phyloP scores from a whole-genome alignment of 2,888 invertebrate genomes.

The Drosophila pegasa region DNA sequence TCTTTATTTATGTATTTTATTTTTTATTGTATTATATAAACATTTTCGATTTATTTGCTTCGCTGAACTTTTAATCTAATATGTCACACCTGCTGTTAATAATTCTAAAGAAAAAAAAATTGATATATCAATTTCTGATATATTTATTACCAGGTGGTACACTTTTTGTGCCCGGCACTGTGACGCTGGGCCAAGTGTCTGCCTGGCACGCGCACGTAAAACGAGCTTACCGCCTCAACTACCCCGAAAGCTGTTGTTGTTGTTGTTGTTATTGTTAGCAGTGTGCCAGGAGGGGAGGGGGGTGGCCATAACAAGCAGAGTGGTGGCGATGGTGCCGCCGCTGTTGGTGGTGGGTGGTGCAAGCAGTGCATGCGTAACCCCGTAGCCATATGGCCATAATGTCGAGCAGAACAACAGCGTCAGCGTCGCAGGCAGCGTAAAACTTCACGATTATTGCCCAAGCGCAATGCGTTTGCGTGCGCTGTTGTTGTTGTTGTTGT shows the following conservation, averaged over 20 bases:
- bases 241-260: conserved; percentile 19
- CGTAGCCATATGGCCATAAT: conserved; percentile 56
- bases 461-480: conserved; percentile 62
- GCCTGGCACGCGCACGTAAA: conserved; percentile 70
- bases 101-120: too few relatives aligned
- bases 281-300: conserved; percentile 29
- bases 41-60: too few relatives aligned
- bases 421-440: conserved; percentile 4
- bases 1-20: too few relatives aligned
- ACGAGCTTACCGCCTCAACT: conserved; percentile 51
- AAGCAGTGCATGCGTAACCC: conserved; percentile 69
- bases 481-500: conserved; percentile 38
- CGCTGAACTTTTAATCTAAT: too few relatives aligned
- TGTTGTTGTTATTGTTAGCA: background rate
- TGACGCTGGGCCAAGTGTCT: conserved; percentile 15
- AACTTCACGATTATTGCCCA: conserved; percentile 30
- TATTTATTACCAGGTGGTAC: too few relatives aligned
- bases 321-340: conserved; percentile 2
- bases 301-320: conserved; percentile 20
- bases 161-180: conserved; percentile 40
- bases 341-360: conserved; percentile 53
- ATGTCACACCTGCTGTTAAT: too few relatives aligned
- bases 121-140: too few relatives aligned
- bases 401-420: conserved; percentile 9
- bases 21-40: too few relatives aligned